A percentile compares a stretch with the other conserved stretches of the same genome.
These are phyloP conservation scores for Dromius quadrimaculatus DNA, from an alignment of 2,888 invertebrate genomes.

Conservation along the genomic window DNA sequence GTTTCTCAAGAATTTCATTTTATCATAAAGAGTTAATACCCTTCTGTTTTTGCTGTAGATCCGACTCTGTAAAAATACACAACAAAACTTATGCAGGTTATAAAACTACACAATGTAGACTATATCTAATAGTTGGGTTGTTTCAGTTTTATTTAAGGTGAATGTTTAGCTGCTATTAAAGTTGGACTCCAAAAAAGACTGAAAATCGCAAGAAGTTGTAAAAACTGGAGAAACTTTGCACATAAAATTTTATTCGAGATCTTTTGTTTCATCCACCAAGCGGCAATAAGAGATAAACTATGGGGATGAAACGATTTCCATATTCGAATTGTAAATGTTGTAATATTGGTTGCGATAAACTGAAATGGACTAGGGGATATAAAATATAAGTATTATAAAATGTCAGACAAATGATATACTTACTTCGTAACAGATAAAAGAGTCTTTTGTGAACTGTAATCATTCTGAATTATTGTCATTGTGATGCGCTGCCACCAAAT, in stretches of 20 bases:
- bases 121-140: constrained; percentile 34
- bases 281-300: constrained; percentile 44
- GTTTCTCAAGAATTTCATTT: no score
- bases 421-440: no score
- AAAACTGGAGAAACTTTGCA: constrained; percentile 43
- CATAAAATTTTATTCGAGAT: constrained; percentile 43
- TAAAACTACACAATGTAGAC: constrained; percentile 35
- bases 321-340: constrained; percentile 36
- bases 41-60: no score
- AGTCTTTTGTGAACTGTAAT: no score
- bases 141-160: constrained; percentile 33
- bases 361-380: constrained; percentile 32
- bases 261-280: constrained; percentile 11
- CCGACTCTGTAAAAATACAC: constrained; percentile 10
- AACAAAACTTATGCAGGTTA: constrained; percentile 5
- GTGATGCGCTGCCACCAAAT: no score
- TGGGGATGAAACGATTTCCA: constrained; percentile 35
- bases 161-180: constrained; percentile 9
- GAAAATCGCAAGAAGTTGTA: constrained; percentile 19
- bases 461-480: no score
- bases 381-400: constrained; percentile 34
- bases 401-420: not conserved
- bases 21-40: no score
- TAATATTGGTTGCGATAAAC: constrained; percentile 40
- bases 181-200: constrained; percentile 15